Conservation (phyloP, 2,113 vertebrate species). For the Oxygymnocypris stewartii region DNA sequence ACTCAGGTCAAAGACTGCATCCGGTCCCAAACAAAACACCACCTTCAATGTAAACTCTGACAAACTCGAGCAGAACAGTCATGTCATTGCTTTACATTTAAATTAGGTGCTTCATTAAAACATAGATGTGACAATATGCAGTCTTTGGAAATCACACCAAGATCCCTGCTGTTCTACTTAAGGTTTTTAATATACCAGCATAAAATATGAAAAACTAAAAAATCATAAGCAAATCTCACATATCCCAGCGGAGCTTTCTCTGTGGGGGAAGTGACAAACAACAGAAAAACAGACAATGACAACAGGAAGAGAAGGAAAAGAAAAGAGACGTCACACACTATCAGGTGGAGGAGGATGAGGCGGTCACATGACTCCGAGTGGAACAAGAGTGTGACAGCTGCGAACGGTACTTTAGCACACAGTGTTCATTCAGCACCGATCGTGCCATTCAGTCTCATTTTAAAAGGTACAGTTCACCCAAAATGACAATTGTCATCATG, state of each 20-base stretch:
- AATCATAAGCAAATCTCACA: conserved; percentile 85
- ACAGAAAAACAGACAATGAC: conserved; percentile 64
- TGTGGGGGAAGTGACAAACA: conserved; percentile 74
- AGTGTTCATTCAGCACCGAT: background rate
- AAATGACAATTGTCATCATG: background rate
- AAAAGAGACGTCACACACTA: conserved; percentile 68
- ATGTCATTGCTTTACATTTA: background rate
- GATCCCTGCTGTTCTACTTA: conserved; percentile 17
- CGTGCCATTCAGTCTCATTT: background rate
- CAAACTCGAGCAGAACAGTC: background rate
- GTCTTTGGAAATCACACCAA: conserved; percentile 35
- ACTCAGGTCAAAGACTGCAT: conserved; percentile 38
- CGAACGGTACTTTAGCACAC: background rate
- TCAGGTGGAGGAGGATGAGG: conserved; percentile 64
- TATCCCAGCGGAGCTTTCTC: conserved; percentile 99
- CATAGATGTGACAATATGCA: conserved; percentile 1
- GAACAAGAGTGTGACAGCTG: conserved; percentile 66
- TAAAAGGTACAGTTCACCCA: background rate
- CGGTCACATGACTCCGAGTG: conserved; percentile 54
- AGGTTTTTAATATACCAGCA: conserved; percentile 52
- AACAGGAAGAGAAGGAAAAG: conserved; percentile 67
- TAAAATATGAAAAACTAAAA: conserved; percentile 61
- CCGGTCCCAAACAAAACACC: background rate
- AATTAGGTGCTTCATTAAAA: background rate
- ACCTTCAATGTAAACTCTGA: background rate